Evolutionary conservation across 2,888 invertebrate genomes (phyloP), one percentile per base, ranked within the genome.

Genomic region (Diaprepes abbreviatus): DNA sequence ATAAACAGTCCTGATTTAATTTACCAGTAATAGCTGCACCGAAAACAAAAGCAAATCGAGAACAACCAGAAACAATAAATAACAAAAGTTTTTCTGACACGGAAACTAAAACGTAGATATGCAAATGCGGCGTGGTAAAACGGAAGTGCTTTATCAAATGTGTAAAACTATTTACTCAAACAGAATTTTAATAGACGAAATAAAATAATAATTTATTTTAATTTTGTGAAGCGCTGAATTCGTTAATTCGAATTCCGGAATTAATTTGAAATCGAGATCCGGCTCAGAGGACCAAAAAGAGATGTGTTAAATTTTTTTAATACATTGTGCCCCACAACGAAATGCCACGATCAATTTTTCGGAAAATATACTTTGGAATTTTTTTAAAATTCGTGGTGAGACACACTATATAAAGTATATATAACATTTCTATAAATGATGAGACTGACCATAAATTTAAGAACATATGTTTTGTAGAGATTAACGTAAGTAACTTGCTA

Each of bases 81-180:
- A 50, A 14, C 48, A 14, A 50, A 50, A 28, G 10, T 50, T 64
- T 64, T 63, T 52, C 3, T 63, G 52, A 21, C 50, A 24, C 12
- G 52, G 52, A 60, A 50, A 40, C 17, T 16, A 17, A 40, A 40
- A 63, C 62, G 28, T 12, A 50, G 48, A 50, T 63, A 64, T 64
- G 64, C 64, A 55, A 64, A 64, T 64, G 55, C 40, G 24, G 55
- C 1, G 16, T 21, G n/a, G 50, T 40, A 21, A 63, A 50, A 16
- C 35, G 62, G 52, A 63, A 63, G 50, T 52, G 62, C 52, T 63
- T 52, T 50, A 63, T 52, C 62, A 63, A 63, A 43, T 54, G 40
- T 36, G 54, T 40, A 24, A 54, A 64, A 55, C 54, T 64, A 64
- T 64, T 64, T 55, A 64, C 17, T 64, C 31, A 19, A 64, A 64